Base-by-base conservation (phyloP, 2,113 vertebrate genomes). In the Ploceus nigricollis region DNA sequence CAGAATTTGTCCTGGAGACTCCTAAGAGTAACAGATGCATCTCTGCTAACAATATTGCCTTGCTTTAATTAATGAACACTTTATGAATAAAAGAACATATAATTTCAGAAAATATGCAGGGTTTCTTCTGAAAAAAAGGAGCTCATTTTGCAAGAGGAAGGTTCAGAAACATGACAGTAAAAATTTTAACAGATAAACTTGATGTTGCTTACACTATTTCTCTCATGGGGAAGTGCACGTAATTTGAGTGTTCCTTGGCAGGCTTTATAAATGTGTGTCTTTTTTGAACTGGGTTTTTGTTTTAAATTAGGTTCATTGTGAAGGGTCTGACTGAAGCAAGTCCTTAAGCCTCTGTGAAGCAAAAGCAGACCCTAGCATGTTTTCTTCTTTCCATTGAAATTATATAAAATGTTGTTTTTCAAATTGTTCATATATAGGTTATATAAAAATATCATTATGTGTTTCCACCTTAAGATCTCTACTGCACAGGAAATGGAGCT, bases 1-100 rank as follows among this genome's bases (percentile, higher is more conserved):
- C 90, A 87, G 95, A 96, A 94, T 96, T 97, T 97, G 88, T 96
- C 94, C 93, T 57, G 87, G 84, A 95, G 93, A 94, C 72, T 95
- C 47, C 91, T 91, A 70, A 81, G 71, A 63, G 94, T 92, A 97
- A 96, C 97, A 98, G 97, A 97, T 97, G 97, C 81, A 96, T 85
- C 88, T 94, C 39, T 63, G 53, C 90, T 94, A 82, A 87, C 71
- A 92, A 65, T 91, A 71, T 78, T 73, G 75, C 82, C 93, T 95
- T 93, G 61, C 89, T 95, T 95, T 97, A 96, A 96, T 96, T 97
- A 97, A 97, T 91, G 96, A 97, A 93, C 72, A 89, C 79, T 87
- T 93, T 94, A 65, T 82, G 54, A 97, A 87, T 94, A 75, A 96
- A 97, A 97, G 85, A 89, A 72, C 91, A 35, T 31, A 39, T 82